A percentile compares a stretch with the other conserved stretches of the same genome.
Conservation (phyloP, 35 echinoderm and acorn worm species). For the Apostichopus japonicus region DNA sequence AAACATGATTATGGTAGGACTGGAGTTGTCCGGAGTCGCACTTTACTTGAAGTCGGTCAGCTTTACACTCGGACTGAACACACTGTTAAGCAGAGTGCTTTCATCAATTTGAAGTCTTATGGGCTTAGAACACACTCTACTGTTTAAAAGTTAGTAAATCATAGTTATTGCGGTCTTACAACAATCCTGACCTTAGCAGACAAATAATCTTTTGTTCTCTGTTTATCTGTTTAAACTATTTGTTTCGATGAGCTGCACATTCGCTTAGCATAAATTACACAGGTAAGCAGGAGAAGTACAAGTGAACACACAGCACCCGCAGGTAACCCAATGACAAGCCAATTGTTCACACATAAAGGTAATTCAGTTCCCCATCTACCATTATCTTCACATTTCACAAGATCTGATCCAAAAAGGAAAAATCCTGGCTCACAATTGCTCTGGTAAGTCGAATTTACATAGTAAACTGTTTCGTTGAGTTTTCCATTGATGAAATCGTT, state of each 20-base stretch:
- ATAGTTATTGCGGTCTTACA: no score
- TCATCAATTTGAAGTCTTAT: no score
- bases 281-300: neutral
- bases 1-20: no score
- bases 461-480: neutral
- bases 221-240: neutral
- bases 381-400: neutral
- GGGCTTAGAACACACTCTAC: no score
- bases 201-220: no score
- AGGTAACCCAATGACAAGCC: neutral
- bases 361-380: neutral
- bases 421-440: neutral
- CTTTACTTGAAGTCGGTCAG: no score
- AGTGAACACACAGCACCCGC: neutral
- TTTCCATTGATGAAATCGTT: neutral
- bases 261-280: neutral
- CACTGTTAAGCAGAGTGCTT: no score
- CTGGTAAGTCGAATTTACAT: slow-evolving; percentile 4
- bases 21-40: no score
- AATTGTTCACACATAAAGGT: neutral
- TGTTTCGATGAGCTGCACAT: neutral
- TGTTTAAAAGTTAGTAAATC: no score
- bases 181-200: no score
- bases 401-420: neutral
- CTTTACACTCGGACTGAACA: no score